Evolutionary conservation across 2,888 invertebrate genomes (phyloP).

Genomic region (Sarcophaga subvicina): DNA sequence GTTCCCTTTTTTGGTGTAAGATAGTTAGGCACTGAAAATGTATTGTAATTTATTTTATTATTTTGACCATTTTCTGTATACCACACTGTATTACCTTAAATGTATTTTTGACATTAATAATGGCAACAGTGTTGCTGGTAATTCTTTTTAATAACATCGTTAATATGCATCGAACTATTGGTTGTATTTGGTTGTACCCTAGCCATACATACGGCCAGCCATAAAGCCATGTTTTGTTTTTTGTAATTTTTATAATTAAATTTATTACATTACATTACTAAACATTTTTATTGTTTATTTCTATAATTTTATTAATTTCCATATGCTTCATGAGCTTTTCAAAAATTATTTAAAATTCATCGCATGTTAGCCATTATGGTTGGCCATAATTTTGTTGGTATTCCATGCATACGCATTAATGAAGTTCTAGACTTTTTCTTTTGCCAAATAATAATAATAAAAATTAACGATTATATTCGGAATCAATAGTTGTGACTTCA

Average conservation of each 20-base stretch:
- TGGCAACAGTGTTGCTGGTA: constrained; percentile 40
- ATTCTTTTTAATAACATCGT: constrained; percentile 46
- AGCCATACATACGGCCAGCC: too few relatives aligned
- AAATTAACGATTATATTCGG: too few relatives aligned
- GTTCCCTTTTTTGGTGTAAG: too few relatives aligned
- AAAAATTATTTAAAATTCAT: constrained; percentile 33
- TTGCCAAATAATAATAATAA: too few relatives aligned
- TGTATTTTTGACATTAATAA: constrained; percentile 1
- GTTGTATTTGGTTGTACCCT: neutral
- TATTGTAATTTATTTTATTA: neutral
- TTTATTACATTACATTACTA: constrained; percentile 3
- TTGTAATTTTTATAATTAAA: constrained; percentile 2
- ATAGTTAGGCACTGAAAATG: neutral
- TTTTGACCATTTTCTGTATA: neutral
- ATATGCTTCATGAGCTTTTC: too few relatives aligned
- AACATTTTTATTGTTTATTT: too few relatives aligned
- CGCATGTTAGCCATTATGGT: neutral
- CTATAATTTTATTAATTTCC: too few relatives aligned
- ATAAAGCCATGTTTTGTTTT: neutral
- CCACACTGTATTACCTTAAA: neutral
- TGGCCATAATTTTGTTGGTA: neutral
- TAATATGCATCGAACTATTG: constrained; percentile 32
- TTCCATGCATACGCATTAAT: too few relatives aligned
- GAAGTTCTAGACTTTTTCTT: too few relatives aligned
- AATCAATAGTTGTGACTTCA: too few relatives aligned